phyloP scores from a whole-genome alignment of 1,140 invertebrate species.

The Scylla paramamosain region DNA sequence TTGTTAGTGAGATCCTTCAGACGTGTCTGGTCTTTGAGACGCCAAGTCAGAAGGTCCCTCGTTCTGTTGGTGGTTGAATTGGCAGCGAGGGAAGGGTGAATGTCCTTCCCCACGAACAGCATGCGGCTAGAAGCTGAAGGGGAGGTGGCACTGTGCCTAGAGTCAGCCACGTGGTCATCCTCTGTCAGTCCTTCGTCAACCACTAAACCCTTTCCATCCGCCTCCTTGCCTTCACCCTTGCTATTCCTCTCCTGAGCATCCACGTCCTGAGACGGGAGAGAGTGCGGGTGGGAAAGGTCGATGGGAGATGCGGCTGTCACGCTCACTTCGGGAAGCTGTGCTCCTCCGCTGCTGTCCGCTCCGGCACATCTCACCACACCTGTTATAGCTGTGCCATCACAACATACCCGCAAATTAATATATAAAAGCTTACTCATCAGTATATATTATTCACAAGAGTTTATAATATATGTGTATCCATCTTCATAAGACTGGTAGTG shows the following conservation, averaged over 20 bases:
- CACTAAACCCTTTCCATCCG: neutral
- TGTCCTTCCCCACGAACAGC: neutral
- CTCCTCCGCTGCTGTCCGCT: neutral
- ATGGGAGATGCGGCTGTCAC: neutral
- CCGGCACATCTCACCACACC: neutral
- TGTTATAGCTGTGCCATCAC: neutral
- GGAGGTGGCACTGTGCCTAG: neutral
- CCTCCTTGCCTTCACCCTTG: neutral
- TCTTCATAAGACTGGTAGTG: neutral
- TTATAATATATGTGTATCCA: neutral
- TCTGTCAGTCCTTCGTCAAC: neutral
- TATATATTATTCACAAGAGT: neutral
- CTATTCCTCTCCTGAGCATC: neutral
- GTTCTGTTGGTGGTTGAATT: neutral
- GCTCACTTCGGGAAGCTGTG: neutral
- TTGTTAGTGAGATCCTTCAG: conserved; percentile 53
- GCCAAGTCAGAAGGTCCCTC: conserved; percentile 51
- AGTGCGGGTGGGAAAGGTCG: neutral
- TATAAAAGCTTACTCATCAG: neutral
- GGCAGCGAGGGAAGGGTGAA: neutral
- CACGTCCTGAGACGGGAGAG: neutral
- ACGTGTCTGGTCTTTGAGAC: conserved; percentile 52
- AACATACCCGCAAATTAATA: neutral
- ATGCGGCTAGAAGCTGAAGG: conserved; percentile 36
- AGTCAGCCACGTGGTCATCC: neutral